Conservation (phyloP, 2,888 invertebrate species). For the Harpalus rubripes region DNA sequence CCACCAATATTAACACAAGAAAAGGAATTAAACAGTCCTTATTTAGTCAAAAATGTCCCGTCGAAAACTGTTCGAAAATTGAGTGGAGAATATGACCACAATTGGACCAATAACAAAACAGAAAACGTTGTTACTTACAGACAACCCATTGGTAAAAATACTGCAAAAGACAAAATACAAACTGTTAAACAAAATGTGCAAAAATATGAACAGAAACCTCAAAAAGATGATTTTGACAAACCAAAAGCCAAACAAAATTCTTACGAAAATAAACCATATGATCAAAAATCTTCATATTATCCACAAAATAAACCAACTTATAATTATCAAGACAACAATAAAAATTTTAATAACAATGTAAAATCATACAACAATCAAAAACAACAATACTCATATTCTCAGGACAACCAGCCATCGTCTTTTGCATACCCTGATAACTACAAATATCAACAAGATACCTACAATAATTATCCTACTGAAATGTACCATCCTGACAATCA, state of each 20-base stretch:
- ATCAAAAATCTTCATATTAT: constrained; percentile 3
- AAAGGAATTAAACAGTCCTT: constrained; percentile 73
- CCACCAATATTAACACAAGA: constrained; percentile 68
- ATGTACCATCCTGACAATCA: constrained; percentile 15
- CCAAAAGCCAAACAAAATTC: not conserved
- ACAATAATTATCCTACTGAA: not conserved
- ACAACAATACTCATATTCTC: not conserved
- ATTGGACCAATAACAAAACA: constrained; percentile 37
- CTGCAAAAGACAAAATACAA: constrained; percentile 31
- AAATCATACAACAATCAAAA: constrained; percentile 3
- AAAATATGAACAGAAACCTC: constrained; percentile 35
- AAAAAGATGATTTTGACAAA: not conserved
- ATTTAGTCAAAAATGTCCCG: constrained; percentile 72
- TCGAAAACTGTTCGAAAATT: constrained; percentile 74
- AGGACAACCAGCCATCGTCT: not conserved
- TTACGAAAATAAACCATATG: not conserved
- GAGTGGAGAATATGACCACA: constrained; percentile 74
- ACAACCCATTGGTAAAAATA: constrained; percentile 12
- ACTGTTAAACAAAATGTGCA: constrained; percentile 58
- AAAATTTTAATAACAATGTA: not conserved
- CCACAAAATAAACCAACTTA: constrained; percentile 1
- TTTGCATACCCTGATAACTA: not conserved
- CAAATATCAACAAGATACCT: not conserved
- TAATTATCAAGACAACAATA: not conserved
- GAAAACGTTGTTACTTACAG: constrained; percentile 11